Conservation (phyloP, 2,113 vertebrate genomes). For the Leuciscus idus region DNA sequence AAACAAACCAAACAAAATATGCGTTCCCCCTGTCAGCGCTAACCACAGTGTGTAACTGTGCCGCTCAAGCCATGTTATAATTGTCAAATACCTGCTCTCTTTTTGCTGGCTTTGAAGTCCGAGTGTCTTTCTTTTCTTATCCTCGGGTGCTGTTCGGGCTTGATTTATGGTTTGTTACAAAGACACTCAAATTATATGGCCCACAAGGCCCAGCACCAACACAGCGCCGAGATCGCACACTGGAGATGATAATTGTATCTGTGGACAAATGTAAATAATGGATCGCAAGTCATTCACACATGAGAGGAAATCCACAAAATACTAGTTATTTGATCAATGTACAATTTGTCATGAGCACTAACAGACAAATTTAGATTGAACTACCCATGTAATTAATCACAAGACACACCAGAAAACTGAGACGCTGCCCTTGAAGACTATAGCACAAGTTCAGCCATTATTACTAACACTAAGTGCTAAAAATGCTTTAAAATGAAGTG, state of each 20-base stretch:
- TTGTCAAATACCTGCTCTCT: conserved; percentile 65
- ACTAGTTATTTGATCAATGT: conserved; percentile 60
- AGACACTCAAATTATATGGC: conserved; percentile 65
- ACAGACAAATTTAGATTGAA: conserved; percentile 50
- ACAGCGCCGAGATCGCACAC: conserved; percentile 60
- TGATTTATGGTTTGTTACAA: conserved; percentile 61
- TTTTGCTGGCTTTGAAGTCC: conserved; percentile 66
- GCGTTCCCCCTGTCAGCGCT: conserved; percentile 14
- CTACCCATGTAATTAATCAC: conserved; percentile 63
- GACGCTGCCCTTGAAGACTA: background rate
- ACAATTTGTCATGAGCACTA: conserved; percentile 60
- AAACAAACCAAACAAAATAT: conserved; percentile 22
- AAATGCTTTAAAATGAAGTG: background rate
- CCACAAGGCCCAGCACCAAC: conserved; percentile 41
- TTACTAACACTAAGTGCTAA: background rate
- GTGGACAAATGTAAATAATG: conserved; percentile 55
- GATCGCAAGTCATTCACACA: conserved; percentile 51
- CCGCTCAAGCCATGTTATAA: conserved; percentile 60
- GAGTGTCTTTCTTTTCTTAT: conserved; percentile 59
- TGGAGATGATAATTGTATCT: conserved; percentile 62
- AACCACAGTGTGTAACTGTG: conserved; percentile 39
- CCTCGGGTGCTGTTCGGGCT: conserved; percentile 56
- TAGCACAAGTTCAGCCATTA: background rate
- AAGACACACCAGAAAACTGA: conserved; percentile 58
- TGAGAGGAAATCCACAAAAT: conserved; percentile 55